Conservation (phyloP, 2,113 vertebrate genomes). For the Camelus bactrianus region DNA sequence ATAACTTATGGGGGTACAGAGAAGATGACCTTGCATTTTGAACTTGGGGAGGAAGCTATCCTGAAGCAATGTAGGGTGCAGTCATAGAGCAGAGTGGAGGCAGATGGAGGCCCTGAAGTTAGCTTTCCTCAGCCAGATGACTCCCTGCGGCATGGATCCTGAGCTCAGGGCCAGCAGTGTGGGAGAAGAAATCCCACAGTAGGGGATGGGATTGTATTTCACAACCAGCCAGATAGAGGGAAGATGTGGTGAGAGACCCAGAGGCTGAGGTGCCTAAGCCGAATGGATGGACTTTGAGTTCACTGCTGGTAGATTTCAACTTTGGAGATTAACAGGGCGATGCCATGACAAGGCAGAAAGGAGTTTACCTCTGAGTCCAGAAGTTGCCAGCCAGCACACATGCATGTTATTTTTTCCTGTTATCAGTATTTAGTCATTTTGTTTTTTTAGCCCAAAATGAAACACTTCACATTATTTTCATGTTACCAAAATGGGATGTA, state of each 20-base stretch:
- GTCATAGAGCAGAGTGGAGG: not conserved
- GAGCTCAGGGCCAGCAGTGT: not conserved
- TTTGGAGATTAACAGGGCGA: not conserved
- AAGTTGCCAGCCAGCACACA: not conserved
- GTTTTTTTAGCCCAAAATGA: not conserved
- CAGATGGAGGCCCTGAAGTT: not conserved
- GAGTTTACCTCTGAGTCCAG: too few relatives aligned
- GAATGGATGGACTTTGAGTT: not conserved
- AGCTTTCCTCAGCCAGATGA: not conserved
- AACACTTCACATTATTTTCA: not conserved
- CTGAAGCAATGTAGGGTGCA: not conserved
- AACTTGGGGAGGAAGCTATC: not conserved
- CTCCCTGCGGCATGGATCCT: not conserved
- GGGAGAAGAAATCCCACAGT: not conserved
- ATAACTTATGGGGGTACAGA: not conserved
- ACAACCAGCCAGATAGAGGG: not conserved
- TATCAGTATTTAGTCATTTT: not conserved
- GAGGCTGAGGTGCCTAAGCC: not conserved
- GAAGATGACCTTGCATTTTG: not conserved
- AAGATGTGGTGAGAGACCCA: not conserved
- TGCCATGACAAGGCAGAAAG: not conserved
- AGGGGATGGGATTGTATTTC: not conserved
- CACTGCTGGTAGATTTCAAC: not conserved
- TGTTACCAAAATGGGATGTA: not conserved
- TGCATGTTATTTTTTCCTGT: not conserved